Conservation (phyloP, 2,888 invertebrate genomes). For the Pollenia angustigena region DNA sequence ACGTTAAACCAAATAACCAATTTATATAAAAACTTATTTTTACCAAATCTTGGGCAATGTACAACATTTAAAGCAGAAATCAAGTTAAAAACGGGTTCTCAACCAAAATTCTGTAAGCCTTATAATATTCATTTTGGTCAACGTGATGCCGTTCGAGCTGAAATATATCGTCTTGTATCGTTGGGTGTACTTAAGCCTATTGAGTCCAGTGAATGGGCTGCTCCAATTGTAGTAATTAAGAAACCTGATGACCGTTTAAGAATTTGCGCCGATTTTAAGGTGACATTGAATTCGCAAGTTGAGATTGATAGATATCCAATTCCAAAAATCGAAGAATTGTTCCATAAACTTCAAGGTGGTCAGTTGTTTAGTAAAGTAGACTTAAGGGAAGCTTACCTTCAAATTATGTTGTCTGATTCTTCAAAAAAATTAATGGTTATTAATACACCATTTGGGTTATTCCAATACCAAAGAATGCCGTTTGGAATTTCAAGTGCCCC, state of each 20-base stretch:
- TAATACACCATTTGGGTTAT: constrained; percentile 11
- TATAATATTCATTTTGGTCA: constrained; percentile 7
- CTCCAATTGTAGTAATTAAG: constrained; percentile 7
- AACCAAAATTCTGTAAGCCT: constrained; percentile 17
- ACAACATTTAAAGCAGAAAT: constrained; percentile 22
- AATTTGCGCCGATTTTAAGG: constrained; percentile 25
- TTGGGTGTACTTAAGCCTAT: constrained; percentile 11
- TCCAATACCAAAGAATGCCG: constrained; percentile 36
- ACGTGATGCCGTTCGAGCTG: not conserved
- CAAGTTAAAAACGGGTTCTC: not conserved
- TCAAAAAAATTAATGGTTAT: not conserved
- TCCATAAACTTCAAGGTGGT: not conserved
- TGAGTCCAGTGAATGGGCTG: constrained; percentile 1
- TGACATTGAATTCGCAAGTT: constrained; percentile 17
- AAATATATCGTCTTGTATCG: not conserved
- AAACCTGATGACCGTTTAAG: not conserved
- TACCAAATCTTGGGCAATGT: not conserved
- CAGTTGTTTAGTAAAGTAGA: not conserved
- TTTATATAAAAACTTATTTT: too few relatives aligned
- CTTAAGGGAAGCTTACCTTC: constrained; percentile 1
- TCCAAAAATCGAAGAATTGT: constrained; percentile 8
- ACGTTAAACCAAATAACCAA: too few relatives aligned
- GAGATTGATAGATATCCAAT: constrained; percentile 25
- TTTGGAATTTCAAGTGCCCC: constrained; percentile 18
- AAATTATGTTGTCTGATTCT: not conserved